Conservation (phyloP, 1,140 invertebrate species). For the Heliconius himera region DNA sequence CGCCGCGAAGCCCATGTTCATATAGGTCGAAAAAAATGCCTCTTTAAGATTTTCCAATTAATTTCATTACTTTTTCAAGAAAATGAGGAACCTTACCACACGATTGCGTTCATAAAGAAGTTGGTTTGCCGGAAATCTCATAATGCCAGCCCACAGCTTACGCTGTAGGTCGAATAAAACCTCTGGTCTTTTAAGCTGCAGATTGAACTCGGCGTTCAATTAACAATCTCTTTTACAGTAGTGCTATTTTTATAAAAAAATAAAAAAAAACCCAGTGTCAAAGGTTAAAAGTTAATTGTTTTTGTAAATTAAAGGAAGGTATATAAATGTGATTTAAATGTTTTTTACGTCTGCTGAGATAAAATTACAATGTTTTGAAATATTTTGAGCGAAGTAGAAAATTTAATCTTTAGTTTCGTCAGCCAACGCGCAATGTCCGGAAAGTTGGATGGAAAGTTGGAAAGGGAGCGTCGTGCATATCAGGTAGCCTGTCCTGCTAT, state of each 20-base stretch:
- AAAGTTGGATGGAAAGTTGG: no score
- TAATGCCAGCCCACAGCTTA: conserved; percentile 1
- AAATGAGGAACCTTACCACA: neutral
- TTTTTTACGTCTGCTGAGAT: no score
- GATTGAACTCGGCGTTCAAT: conserved; percentile 28
- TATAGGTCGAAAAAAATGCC: no score
- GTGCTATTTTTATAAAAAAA: neutral
- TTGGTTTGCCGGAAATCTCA: conserved; percentile 7
- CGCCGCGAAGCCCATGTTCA: no score
- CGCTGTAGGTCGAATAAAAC: conserved; percentile 25
- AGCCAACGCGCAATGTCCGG: no score
- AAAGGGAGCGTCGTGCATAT: no score
- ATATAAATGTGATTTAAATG: neutral
- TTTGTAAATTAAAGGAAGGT: neutral
- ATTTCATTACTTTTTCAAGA: neutral
- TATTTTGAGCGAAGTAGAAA: no score
- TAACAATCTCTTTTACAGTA: conserved; percentile 12
- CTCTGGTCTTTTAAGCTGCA: conserved; percentile 22
- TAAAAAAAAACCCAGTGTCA: neutral
- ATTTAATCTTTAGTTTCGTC: no score
- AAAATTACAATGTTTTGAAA: no score
- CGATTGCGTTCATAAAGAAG: neutral
- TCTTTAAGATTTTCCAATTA: neutral
- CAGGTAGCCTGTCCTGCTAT: no score
- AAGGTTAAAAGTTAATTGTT: neutral